Percentiles rank a stretch among this genome's conserved stretches.
These are phyloP conservation scores for Heteromyza rotundicornis DNA, from an alignment of 2,888 invertebrate species.

Conservation along the genomic window DNA sequence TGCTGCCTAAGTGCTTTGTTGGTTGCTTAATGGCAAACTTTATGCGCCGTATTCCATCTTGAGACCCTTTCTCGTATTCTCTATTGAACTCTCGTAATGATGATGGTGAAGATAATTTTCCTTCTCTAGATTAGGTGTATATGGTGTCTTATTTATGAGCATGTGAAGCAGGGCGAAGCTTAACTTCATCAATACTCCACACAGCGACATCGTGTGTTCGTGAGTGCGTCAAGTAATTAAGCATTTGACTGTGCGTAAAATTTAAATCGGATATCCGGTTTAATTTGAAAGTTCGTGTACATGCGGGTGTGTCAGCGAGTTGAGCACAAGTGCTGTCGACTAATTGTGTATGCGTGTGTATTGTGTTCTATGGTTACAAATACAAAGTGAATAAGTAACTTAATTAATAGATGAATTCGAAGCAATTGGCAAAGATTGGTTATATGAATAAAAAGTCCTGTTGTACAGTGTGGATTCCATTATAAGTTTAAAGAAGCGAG, in stretches of 20 bases:
- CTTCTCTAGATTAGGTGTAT: background rate
- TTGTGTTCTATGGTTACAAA: too few species aligned
- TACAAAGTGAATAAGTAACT: too few species aligned
- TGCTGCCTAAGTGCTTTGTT: background rate
- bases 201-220: background rate
- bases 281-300: background rate
- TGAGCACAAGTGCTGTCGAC: too few species aligned
- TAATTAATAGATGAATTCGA: too few species aligned
- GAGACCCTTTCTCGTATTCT: background rate
- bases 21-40: background rate
- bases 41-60: background rate
- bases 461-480: too few species aligned
- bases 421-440: too few species aligned
- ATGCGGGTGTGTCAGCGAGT: too few species aligned
- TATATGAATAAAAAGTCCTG: too few species aligned
- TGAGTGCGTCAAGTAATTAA: slow-evolving; percentile 14
- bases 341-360: too few species aligned
- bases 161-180: background rate
- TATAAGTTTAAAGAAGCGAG: too few species aligned
- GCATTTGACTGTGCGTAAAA: slow-evolving; percentile 14
- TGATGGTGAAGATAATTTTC: slow-evolving; percentile 1
- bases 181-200: too few species aligned
- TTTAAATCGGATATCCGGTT: slow-evolving; percentile 19
- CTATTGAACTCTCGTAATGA: background rate
- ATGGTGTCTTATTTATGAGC: background rate